These are phyloP conservation scores for Serranus cabrilla DNA, from an alignment of 2,797 vertebrate genomes.

Conservation along the genomic window DNA sequence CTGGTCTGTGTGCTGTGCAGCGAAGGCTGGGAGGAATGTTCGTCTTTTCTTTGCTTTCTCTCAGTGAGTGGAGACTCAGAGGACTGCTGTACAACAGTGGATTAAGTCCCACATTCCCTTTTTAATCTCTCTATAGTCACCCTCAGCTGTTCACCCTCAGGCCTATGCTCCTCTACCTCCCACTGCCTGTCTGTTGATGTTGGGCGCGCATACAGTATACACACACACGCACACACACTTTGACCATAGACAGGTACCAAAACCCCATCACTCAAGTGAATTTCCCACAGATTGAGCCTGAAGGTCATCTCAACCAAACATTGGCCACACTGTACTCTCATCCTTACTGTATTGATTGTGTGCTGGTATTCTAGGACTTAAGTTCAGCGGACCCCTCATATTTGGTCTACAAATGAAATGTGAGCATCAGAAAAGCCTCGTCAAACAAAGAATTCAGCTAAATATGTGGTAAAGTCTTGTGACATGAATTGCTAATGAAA, in stretches of 20 bases:
- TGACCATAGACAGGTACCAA: not conserved
- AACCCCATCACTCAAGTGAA: constrained; percentile 12
- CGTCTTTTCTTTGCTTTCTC: constrained; percentile 70
- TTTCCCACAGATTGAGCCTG: constrained; percentile 17
- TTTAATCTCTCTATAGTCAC: constrained; percentile 79
- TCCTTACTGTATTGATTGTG: not conserved
- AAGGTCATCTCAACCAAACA: constrained; percentile 8
- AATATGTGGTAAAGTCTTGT: not conserved
- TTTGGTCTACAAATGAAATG: not conserved
- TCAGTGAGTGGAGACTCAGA: constrained; percentile 67
- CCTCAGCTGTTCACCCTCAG: constrained; percentile 73
- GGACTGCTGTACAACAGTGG: constrained; percentile 68
- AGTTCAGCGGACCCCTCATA: not conserved
- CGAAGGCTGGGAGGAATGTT: constrained; percentile 68
- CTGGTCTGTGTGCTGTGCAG: constrained; percentile 45
- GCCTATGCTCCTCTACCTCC: constrained; percentile 55
- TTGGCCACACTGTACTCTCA: not conserved
- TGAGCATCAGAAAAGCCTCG: not conserved
- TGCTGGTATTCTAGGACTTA: not conserved
- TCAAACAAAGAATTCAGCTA: not conserved
- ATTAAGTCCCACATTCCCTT: constrained; percentile 83
- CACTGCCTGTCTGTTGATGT: constrained; percentile 60
- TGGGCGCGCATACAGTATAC: constrained; percentile 39
- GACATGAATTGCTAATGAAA: not conserved
- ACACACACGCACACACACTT: constrained; percentile 26